These are phyloP conservation scores for Zaprionus inermis DNA, from an alignment of 1,140 invertebrate genomes.

Conservation along the genomic window DNA sequence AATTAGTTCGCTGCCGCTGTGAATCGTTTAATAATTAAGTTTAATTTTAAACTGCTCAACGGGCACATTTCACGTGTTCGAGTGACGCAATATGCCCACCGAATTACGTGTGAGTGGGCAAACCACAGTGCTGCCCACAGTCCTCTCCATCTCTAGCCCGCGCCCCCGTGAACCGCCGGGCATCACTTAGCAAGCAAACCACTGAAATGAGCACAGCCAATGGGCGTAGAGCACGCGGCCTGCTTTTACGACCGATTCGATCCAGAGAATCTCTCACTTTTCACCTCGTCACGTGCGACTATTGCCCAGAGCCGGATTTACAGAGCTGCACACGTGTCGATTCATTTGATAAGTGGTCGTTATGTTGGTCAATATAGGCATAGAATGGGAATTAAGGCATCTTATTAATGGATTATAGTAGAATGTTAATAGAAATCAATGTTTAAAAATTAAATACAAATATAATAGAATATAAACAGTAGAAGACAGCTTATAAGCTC, in stretches of 20 bases:
- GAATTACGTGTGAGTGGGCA: constrained; percentile 49
- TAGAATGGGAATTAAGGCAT: background rate
- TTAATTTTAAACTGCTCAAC: constrained; percentile 67
- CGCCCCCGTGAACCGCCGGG: background rate
- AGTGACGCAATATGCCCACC: constrained; percentile 66
- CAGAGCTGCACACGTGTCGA: constrained; percentile 8
- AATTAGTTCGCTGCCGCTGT: constrained; percentile 36
- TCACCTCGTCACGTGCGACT: constrained; percentile 29
- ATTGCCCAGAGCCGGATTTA: background rate
- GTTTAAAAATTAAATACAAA: too few relatives aligned
- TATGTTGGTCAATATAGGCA: background rate
- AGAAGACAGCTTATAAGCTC: too few relatives aligned
- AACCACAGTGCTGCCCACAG: background rate
- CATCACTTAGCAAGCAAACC: constrained; percentile 5
- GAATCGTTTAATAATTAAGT: constrained; percentile 65
- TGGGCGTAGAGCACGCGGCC: constrained; percentile 12
- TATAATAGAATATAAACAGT: too few relatives aligned
- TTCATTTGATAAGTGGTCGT: constrained; percentile 3
- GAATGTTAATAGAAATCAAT: background rate
- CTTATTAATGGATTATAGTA: background rate
- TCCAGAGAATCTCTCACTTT: constrained; percentile 19
- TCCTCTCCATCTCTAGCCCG: background rate
- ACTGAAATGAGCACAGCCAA: constrained; percentile 29
- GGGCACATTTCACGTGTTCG: constrained; percentile 51
- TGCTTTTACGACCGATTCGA: constrained; percentile 7